Conservation (phyloP, 1,140 invertebrate species). For the Chelonus insularis region DNA sequence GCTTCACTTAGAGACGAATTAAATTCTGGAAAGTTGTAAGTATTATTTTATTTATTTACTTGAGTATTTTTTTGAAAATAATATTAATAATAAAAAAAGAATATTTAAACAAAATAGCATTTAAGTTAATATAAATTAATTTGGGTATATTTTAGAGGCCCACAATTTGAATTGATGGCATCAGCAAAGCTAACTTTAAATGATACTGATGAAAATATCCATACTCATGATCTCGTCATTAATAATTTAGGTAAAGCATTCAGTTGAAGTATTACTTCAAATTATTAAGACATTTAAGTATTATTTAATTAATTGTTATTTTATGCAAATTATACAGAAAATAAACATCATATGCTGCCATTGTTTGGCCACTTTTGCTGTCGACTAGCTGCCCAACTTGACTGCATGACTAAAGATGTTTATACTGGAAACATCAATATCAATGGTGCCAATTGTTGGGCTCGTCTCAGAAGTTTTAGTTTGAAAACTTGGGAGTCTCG, state of each 20-base stretch:
- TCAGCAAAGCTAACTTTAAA: slow-evolving; percentile 65
- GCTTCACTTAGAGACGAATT: slow-evolving; percentile 63
- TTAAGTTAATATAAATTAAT: too few relatives aligned
- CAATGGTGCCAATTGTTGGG: slow-evolving; percentile 52
- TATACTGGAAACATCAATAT: slow-evolving; percentile 62
- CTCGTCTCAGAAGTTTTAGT: slow-evolving; percentile 46
- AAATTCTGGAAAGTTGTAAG: slow-evolving; percentile 59
- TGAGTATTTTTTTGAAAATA: background rate
- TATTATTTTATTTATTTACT: slow-evolving; percentile 16
- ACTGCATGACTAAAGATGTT: slow-evolving; percentile 64
- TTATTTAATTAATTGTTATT: background rate
- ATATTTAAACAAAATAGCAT: background rate
- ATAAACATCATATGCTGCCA: slow-evolving; percentile 64
- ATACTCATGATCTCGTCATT: slow-evolving; percentile 61
- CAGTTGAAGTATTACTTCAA: too few relatives aligned
- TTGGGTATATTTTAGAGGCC: slow-evolving; percentile 63
- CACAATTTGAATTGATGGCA: slow-evolving; percentile 72
- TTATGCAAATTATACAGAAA: slow-evolving; percentile 59
- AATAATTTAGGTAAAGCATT: slow-evolving; percentile 60
- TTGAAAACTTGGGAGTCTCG: slow-evolving; percentile 55
- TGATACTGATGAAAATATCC: slow-evolving; percentile 65
- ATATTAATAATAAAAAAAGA: background rate
- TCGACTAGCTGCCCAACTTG: slow-evolving; percentile 69
- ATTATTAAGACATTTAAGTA: background rate
- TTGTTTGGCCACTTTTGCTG: slow-evolving; percentile 77